Evolutionary conservation across 1,140 invertebrate genomes (phyloP).

Genomic region (Brachionus sp.): DNA sequence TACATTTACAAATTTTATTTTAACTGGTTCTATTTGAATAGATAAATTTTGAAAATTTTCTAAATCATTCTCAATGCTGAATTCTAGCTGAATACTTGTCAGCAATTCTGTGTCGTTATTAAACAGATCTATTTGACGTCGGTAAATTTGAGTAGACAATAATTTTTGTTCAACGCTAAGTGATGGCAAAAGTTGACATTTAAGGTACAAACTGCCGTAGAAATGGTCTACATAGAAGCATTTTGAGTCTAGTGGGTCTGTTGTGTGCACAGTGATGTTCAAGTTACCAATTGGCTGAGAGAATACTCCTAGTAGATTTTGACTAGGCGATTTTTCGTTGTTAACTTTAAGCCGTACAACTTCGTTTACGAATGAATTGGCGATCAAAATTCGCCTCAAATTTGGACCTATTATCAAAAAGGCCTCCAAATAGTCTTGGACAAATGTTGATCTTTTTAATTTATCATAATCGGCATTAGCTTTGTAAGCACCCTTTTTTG

Average conservation of each 20-base stretch:
- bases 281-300: background rate
- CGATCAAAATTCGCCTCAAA: background rate
- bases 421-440: background rate
- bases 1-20: background rate
- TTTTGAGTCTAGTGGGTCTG: background rate
- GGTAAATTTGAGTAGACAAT: background rate
- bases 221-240: background rate
- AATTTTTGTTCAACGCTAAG: background rate
- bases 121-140: background rate
- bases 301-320: constrained; percentile 18
- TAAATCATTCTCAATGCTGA: background rate
- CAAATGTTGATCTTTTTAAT: background rate
- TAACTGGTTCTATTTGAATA: background rate
- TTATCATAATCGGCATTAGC: background rate
- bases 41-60: background rate
- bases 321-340: background rate
- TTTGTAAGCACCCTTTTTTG: background rate
- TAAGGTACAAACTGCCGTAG: background rate
- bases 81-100: background rate
- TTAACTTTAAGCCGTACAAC: background rate
- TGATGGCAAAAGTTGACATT: background rate
- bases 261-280: background rate
- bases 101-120: background rate
- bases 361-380: background rate
- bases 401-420: background rate